Conservation (phyloP, 2,113 vertebrate genomes). For the Xiphorhynchus elegans region DNA sequence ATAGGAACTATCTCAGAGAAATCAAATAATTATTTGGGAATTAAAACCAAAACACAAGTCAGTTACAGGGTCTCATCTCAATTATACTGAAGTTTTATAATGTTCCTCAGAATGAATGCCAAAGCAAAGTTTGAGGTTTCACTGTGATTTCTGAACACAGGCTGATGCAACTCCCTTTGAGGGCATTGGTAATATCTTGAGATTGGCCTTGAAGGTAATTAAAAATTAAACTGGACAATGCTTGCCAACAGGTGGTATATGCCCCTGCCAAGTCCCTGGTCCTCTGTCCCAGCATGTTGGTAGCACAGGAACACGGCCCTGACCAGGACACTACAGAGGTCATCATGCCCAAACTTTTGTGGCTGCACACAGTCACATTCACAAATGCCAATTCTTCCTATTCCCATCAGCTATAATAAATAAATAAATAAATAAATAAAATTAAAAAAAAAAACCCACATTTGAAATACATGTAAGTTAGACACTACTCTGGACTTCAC, state of each 20-base stretch:
- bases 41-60: background rate
- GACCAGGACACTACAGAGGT: background rate
- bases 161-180: background rate
- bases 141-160: constrained; percentile 3
- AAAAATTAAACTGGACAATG: constrained; percentile 39
- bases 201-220: background rate
- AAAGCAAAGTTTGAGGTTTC: constrained; percentile 39
- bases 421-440: background rate
- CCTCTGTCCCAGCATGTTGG: background rate
- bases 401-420: background rate
- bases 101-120: background rate
- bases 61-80: background rate
- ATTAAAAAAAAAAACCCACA: background rate
- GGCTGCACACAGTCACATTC: rapidly evolving
- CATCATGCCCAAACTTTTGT: background rate
- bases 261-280: background rate
- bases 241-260: background rate
- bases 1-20: background rate
- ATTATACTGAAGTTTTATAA: background rate
- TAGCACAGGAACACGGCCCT: background rate
- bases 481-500: background rate
- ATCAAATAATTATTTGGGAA: background rate
- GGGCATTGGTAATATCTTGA: background rate
- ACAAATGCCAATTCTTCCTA: background rate
- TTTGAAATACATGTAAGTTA: background rate